Conservation (phyloP, 2,888 invertebrate species). For the Blera fallax region DNA sequence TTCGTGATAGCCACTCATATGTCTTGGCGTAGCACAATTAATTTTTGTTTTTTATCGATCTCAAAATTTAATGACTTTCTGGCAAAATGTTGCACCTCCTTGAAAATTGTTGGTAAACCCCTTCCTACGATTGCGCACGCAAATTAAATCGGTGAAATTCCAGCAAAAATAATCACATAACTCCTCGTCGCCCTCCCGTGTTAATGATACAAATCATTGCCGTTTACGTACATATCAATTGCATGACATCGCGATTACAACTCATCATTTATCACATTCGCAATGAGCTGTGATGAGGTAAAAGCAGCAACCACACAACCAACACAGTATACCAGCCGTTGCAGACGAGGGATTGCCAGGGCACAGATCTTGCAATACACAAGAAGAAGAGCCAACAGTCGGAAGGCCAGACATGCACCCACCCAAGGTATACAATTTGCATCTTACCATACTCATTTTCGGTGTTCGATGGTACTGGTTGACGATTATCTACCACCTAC, state of each 20-base stretch:
- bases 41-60: neutral
- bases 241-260: slow-evolving; percentile 45
- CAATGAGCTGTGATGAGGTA: slow-evolving; percentile 21
- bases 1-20: slow-evolving; percentile 52
- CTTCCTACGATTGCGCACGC: slow-evolving; percentile 7
- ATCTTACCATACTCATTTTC: neutral
- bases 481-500: neutral
- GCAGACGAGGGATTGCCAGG: neutral
- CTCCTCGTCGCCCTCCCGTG: neutral
- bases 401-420: slow-evolving; percentile 38
- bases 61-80: slow-evolving; percentile 1
- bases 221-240: slow-evolving; percentile 52
- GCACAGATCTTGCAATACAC: neutral
- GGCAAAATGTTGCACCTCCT: slow-evolving; percentile 25
- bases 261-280: slow-evolving; percentile 57
- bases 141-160: slow-evolving; percentile 37
- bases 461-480: neutral
- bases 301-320: neutral
- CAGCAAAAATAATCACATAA: neutral
- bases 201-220: slow-evolving; percentile 41
- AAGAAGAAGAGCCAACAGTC: neutral
- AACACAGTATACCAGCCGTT: neutral
- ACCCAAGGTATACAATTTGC: slow-evolving; percentile 19
- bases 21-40: slow-evolving; percentile 28
- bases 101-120: slow-evolving; percentile 30